Evolutionary conservation across 2,113 vertebrate genomes (phyloP).

Genomic region (Gallinago paraguaiae): DNA sequence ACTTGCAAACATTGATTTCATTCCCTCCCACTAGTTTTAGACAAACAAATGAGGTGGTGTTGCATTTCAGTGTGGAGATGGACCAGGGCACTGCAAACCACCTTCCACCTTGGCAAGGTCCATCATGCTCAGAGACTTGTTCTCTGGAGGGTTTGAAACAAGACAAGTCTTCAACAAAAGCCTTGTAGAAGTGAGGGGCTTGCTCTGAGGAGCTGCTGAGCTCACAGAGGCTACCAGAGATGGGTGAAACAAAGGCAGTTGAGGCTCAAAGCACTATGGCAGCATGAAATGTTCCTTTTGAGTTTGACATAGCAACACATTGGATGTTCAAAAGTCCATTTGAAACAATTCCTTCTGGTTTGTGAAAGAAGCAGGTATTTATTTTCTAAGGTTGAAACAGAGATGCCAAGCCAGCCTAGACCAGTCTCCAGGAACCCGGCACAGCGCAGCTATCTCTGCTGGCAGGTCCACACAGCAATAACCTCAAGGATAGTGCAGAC

Average conservation of each 20-base stretch:
- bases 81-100: not conserved
- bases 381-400: not conserved
- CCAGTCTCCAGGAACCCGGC: not conserved
- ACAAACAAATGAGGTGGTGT: not conserved
- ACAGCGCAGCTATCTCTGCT: not conserved
- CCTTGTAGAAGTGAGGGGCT: not conserved
- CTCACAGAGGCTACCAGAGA: not conserved
- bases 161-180: not conserved
- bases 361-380: not conserved
- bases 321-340: not conserved
- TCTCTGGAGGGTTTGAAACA: not conserved
- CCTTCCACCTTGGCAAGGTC: not conserved
- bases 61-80: not conserved
- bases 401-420: too few relatives aligned
- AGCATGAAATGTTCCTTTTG: not conserved
- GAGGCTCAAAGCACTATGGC: not conserved
- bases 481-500: not conserved
- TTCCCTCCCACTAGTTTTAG: not conserved
- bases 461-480: not conserved
- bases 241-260: not conserved
- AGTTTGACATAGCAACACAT: not conserved
- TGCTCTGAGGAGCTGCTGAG: not conserved
- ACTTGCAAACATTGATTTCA: not conserved
- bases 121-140: not conserved
- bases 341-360: not conserved